Conservation (phyloP, 2,113 vertebrate genomes). For the Tylochromis polylepis region DNA sequence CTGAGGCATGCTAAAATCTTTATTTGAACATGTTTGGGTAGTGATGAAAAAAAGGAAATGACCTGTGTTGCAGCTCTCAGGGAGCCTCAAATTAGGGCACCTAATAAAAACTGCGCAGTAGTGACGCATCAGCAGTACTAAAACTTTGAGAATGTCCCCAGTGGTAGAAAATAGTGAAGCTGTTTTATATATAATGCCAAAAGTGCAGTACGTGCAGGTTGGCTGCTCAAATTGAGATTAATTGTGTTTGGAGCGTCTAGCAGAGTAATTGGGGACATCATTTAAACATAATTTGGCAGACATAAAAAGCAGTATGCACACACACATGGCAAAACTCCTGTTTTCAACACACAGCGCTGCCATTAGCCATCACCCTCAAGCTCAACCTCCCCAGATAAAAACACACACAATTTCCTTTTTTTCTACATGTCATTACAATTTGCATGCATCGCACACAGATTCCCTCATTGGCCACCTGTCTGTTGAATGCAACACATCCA, state of each 20-base stretch:
- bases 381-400: background rate
- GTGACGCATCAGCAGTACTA: slow-evolving; percentile 28
- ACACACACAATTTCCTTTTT: background rate
- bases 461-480: background rate
- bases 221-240: slow-evolving; percentile 48
- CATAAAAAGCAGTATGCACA: background rate
- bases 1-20: background rate
- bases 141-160: background rate
- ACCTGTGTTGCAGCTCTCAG: background rate
- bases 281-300: background rate
- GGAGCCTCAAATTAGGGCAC: background rate
- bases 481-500: background rate
- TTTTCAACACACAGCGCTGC: background rate
- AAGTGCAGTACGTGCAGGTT: background rate
- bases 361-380: background rate
- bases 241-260: slow-evolving; percentile 25
- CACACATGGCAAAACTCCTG: background rate
- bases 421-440: background rate
- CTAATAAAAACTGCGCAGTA: background rate
- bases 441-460: background rate
- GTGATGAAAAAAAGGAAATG: slow-evolving; percentile 23
- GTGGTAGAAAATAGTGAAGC: background rate
- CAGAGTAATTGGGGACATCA: slow-evolving; percentile 16
- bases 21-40: background rate
- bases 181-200: slow-evolving; percentile 30